Conservation (phyloP, 2,113 vertebrate species). For the Sylvilagus bachmani region DNA sequence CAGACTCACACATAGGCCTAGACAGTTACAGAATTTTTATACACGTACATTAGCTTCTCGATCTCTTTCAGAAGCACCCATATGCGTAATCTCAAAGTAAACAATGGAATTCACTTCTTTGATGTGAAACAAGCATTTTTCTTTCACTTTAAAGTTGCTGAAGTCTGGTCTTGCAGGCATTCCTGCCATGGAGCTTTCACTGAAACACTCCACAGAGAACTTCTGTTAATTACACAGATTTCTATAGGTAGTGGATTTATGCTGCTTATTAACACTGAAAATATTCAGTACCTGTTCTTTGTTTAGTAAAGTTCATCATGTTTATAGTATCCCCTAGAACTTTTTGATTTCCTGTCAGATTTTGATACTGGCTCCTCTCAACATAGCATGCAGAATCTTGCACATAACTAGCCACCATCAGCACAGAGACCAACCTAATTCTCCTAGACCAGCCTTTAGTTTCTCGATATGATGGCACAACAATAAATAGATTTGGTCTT, state of each 20-base stretch:
- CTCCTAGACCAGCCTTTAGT: background rate
- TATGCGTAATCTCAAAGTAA: slow-evolving; percentile 12
- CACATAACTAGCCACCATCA: background rate
- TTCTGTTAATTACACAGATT: background rate
- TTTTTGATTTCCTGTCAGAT: background rate
- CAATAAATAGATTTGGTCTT: background rate
- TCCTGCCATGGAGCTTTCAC: slow-evolving; percentile 12
- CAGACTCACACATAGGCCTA: background rate
- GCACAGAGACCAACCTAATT: background rate
- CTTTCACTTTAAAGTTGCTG: background rate
- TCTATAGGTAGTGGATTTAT: background rate
- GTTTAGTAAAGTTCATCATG: slow-evolving; percentile 19
- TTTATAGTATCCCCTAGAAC: background rate
- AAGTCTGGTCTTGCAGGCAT: background rate
- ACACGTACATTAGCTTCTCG: background rate
- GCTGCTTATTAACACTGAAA: background rate
- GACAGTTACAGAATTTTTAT: background rate
- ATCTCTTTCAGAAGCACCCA: slow-evolving; percentile 2
- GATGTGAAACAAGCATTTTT: background rate
- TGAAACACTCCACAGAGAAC: background rate
- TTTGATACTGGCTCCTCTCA: background rate
- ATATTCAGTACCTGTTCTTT: background rate
- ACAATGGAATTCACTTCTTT: background rate
- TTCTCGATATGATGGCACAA: background rate
- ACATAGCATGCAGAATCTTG: background rate